phyloP scores from a whole-genome alignment of 37 sponge, comb jelly and placozoan species.

The Aphrocallistes beatrix region DNA sequence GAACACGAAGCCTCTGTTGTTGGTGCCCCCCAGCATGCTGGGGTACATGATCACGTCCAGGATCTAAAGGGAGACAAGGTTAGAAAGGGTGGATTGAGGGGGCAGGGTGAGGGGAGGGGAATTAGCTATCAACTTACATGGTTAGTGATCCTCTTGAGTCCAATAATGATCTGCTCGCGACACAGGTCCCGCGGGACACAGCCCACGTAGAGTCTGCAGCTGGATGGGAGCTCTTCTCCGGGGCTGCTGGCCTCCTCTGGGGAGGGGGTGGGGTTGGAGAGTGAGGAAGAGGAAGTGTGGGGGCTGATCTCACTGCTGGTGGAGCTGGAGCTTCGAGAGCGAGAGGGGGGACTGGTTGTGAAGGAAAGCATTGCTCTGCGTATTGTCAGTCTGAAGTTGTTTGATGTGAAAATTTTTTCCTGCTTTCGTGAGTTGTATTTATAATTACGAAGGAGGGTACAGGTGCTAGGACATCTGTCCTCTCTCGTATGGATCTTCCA shows the following conservation, averaged over 20 bases:
- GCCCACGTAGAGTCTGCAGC: neutral
- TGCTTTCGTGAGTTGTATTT: neutral
- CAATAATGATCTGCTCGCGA: neutral
- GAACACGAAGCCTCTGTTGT: conserved; percentile 23
- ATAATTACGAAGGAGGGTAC: neutral
- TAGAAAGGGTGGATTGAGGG: too few species aligned
- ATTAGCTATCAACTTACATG: neutral
- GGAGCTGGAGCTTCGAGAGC: neutral
- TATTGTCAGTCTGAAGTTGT: neutral
- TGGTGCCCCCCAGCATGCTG: conserved; percentile 4
- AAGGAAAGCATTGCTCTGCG: neutral
- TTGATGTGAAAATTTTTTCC: neutral
- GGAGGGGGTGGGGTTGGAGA: neutral
- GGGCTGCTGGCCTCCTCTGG: neutral
- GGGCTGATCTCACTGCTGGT: neutral
- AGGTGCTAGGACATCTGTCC: too few species aligned
- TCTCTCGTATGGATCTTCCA: too few species aligned
- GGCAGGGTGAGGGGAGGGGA: too few species aligned
- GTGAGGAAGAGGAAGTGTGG: neutral
- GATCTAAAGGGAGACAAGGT: neutral
- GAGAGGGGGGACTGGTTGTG: neutral
- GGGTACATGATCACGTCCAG: conserved; percentile 7
- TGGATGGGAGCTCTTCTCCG: neutral
- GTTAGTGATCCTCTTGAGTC: conserved; percentile 5
- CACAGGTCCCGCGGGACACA: neutral